Percentiles rank a stretch among this genome's conserved stretches.
These are phyloP conservation scores for Saccostrea echinata DNA, from an alignment of 1,140 invertebrate species.

Conservation along the genomic window DNA sequence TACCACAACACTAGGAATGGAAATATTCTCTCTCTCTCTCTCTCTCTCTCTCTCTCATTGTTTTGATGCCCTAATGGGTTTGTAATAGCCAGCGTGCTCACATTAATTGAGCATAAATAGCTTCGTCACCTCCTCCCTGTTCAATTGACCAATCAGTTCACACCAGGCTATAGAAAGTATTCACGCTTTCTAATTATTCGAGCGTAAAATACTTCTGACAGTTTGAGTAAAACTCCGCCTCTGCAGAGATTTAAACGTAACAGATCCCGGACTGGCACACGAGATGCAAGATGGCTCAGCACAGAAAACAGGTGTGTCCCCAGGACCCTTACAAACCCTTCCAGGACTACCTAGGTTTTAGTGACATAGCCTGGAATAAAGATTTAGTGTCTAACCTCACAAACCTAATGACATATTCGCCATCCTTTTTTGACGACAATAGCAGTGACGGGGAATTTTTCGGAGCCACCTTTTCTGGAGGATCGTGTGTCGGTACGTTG, in stretches of 20 bases:
- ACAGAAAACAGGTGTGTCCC: neutral
- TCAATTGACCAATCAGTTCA: conserved; percentile 28
- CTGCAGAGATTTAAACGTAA: conserved; percentile 13
- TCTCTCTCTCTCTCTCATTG: conserved; percentile 9
- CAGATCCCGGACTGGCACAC: neutral
- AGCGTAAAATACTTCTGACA: neutral
- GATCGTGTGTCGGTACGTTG: neutral
- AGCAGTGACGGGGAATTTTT: conserved; percentile 12
- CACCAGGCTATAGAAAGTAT: neutral
- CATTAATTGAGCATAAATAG: neutral
- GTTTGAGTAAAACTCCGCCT: conserved; percentile 25
- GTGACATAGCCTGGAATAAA: conserved; percentile 43
- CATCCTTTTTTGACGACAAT: conserved; percentile 41
- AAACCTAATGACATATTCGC: conserved; percentile 37
- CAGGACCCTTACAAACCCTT: conserved; percentile 41
- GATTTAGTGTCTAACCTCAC: conserved; percentile 42
- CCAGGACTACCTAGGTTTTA: conserved; percentile 42
- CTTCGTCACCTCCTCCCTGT: neutral
- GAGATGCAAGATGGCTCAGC: neutral
- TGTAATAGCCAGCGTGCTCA: neutral
- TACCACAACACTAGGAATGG: too few species aligned
- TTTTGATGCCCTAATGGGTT: neutral
- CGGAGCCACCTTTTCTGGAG: neutral
- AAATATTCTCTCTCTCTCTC: neutral
- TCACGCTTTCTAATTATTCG: conserved; percentile 21